Evolutionary conservation across 30 jellyfish, hydroid and myxozoan species (phyloP).

Genomic region (Aurelia sp.): DNA sequence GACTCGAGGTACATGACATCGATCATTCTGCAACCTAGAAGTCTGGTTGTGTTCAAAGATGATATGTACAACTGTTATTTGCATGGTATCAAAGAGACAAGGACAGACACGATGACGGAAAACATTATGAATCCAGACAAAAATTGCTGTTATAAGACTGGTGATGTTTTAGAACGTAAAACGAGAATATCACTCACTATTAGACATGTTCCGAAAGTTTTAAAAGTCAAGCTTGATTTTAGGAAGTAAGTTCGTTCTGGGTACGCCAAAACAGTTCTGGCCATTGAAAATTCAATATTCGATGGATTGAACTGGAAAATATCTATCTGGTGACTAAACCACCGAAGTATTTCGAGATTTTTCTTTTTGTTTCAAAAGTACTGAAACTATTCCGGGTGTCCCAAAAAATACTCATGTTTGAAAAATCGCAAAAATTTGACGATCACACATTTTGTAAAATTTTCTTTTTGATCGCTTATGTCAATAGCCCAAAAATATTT

Average conservation of each 20-base stretch:
- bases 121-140: slow-evolving; percentile 29
- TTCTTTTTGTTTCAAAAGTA: too few relatives aligned
- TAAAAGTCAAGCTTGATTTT: slow-evolving; percentile 67
- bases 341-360: too few relatives aligned
- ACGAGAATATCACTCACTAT: slow-evolving; percentile 85
- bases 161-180: slow-evolving; percentile 36
- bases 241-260: not conserved
- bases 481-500: too few relatives aligned
- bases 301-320: too few relatives aligned
- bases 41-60: slow-evolving; percentile 83
- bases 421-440: too few relatives aligned
- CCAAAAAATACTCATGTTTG: too few relatives aligned
- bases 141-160: not conserved
- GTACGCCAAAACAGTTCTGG: not conserved
- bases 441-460: too few relatives aligned
- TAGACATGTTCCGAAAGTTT: slow-evolving; percentile 84
- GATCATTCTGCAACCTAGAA: slow-evolving; percentile 77
- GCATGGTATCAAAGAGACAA: slow-evolving; percentile 84
- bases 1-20: slow-evolving; percentile 78
- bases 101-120: slow-evolving; percentile 41
- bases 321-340: too few relatives aligned
- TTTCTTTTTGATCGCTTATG: too few relatives aligned
- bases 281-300: too few relatives aligned
- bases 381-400: too few relatives aligned
- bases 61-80: slow-evolving; percentile 72